Base-by-base conservation (phyloP, 1,140 invertebrate genomes). In the Drosophila willistoni region DNA sequence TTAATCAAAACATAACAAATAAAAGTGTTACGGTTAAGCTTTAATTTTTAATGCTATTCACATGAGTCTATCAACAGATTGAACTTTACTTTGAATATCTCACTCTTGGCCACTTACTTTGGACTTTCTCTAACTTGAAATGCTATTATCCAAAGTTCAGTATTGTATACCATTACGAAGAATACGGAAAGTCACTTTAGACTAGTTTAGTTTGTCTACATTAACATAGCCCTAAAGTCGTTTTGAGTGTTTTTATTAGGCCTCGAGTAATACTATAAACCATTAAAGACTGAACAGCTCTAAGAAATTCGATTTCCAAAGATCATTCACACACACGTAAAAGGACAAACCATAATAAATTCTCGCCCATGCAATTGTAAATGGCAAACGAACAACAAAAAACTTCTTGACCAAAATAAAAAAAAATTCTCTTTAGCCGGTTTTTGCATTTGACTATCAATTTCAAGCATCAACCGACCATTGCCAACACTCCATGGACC, bases 381-480 rank as follows among this genome's bases (percentile, higher is more conserved):
- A 87, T 87, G 83, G 79, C 83, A 86, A 89, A 76, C 72, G 83
- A 73, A 69, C 83, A 86, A 86, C 76, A 75, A 72, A 82, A 86
- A 85, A 87, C 83, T 87, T 87, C 79, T 86, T 83, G 71, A 71
- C 42, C 75, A 68, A 57, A 29, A n/a, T n/a, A n/a, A n/a, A 29
- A 29, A 29, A 29, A 71, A 87, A 83, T 83, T 86, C 81, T 81
- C 29, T 87, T 78, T 77, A 89, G 79, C 84, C 83, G 84, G 83
- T 86, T 86, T 86, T 87, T 36, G 83, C 41, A 22, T 66, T 67
- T 44, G 39, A 64, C 29, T 29, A 29, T 29, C 29, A 29, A 29
- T 29, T 29, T 29, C 29, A 29, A 7, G 29, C 6, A 29, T 29
- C 29, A 29, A 29, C 36, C 7, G 7, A 17, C 44, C 14, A 12